Conservation (phyloP, 2,888 invertebrate genomes). For the Schrankia costaestrigalis region DNA sequence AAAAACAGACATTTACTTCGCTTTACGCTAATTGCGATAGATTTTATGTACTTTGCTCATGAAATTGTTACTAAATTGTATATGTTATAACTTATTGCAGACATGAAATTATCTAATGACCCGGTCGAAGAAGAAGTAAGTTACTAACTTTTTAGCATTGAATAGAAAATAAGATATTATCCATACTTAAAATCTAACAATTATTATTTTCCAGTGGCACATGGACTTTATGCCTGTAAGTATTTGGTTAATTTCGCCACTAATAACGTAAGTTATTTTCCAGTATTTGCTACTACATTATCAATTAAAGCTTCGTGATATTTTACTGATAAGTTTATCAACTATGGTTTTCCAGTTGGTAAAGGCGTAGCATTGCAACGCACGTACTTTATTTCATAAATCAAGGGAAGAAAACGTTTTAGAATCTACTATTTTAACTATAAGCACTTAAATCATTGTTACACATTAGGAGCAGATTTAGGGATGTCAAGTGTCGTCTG, state of each 20-base stretch:
- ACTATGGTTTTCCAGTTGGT: too few relatives aligned
- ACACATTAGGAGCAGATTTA: too few relatives aligned
- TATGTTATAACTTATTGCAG: conserved; percentile 24
- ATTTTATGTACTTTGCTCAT: not conserved
- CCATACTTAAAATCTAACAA: not conserved
- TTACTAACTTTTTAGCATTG: conserved; percentile 7
- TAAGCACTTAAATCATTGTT: too few relatives aligned
- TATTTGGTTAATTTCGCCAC: conserved; percentile 9
- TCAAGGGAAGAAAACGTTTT: too few relatives aligned
- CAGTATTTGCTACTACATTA: not conserved
- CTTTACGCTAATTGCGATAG: not conserved
- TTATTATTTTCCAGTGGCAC: conserved; percentile 57
- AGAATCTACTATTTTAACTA: too few relatives aligned
- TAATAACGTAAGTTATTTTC: not conserved
- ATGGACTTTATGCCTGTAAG: conserved; percentile 75
- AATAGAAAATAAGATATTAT: not conserved
- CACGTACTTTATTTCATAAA: not conserved
- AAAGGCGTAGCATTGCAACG: too few relatives aligned
- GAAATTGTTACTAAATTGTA: not conserved
- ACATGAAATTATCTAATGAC: conserved; percentile 40
- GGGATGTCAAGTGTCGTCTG: not conserved
- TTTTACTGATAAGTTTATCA: not conserved
- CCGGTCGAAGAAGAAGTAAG: conserved; percentile 62
- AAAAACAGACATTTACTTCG: conserved; percentile 2
- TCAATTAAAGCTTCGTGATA: not conserved